Base-by-base conservation (phyloP, 2,113 vertebrate species). In the Pantherophis guttatus region DNA sequence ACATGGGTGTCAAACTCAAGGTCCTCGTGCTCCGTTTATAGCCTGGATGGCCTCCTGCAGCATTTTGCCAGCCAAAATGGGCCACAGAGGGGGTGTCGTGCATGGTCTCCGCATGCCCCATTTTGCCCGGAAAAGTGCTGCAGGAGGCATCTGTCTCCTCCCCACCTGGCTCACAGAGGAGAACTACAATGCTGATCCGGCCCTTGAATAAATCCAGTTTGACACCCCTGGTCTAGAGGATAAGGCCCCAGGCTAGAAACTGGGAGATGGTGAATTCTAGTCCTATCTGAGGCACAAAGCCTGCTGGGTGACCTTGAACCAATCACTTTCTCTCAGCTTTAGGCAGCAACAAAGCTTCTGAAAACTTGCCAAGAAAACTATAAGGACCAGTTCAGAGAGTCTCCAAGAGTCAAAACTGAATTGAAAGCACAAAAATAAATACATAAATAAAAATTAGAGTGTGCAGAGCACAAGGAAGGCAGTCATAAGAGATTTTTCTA, bases 401-500 rank as follows among this genome's bases (percentile, higher is more conserved):
- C n/a, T 33, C 70, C 70, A 39, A 3, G 70, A 81, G 33, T 81
- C 33, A 44, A 81, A 81, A 81, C 75, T 81, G 8, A 81, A 39
- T 21, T 44, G 75, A 81, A 81, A 44, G 17, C 33, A 44, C 75
- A 81, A 21, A 81, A 81, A 44, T 44, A 81, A 81, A 21, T 39
- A 3, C 15, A 75, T 81, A 9, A 19, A 39, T 39, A 81, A 81
- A 81, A 21, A 81, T 81, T 50, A 50, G 11, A 44, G 3, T 24
- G 15, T 44, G 62, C 39, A 62, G n/a, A 17, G 53, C 10, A 57
- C 55, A 89, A 44, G 26, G 29, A 50, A 70, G 48, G n/a, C 93
- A 93, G 57, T 15, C 17, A 90, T 33, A 48, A 94, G 57, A 95
- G 62, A 26, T 54, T 39, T 90, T 24, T 3, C 29, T 75, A 87